These are phyloP conservation scores for Parnassius orleans DNA, from an alignment of 2,888 invertebrate species.

Conservation along the genomic window DNA sequence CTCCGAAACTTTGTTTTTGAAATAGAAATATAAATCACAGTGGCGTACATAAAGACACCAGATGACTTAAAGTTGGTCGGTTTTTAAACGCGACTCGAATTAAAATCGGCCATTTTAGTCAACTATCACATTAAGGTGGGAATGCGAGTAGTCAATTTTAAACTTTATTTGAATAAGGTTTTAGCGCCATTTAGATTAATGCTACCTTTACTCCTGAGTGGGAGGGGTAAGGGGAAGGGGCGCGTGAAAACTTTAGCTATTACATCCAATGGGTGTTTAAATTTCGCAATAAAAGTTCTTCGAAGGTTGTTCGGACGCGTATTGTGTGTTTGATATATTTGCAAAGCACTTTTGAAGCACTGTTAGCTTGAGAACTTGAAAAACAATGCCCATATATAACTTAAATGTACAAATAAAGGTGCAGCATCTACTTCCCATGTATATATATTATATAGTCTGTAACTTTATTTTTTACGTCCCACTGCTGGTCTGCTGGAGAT, in stretches of 20 bases:
- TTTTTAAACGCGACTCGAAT: slow-evolving; percentile 12
- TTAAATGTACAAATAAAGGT: too few relatives aligned
- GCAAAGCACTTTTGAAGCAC: slow-evolving; percentile 49
- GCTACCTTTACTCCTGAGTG: background rate
- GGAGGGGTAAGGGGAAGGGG: slow-evolving; percentile 10
- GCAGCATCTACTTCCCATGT: too few relatives aligned
- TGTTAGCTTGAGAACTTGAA: slow-evolving; percentile 39
- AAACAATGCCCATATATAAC: slow-evolving; percentile 2
- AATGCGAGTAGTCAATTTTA: background rate
- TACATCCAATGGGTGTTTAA: slow-evolving; percentile 64
- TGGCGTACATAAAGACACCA: slow-evolving; percentile 25
- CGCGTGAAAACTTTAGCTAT: slow-evolving; percentile 54
- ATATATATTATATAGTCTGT: too few relatives aligned
- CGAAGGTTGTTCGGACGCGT: slow-evolving; percentile 37
- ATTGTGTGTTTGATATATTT: slow-evolving; percentile 62
- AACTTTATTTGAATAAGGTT: slow-evolving; percentile 13
- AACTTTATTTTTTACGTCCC: too few relatives aligned
- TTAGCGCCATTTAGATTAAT: slow-evolving; percentile 10
- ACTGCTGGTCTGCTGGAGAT: too few relatives aligned
- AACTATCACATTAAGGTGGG: slow-evolving; percentile 1
- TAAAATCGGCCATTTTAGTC: slow-evolving; percentile 8
- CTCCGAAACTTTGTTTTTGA: background rate
- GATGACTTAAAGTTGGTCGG: slow-evolving; percentile 6
- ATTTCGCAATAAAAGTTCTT: slow-evolving; percentile 64
- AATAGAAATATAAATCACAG: slow-evolving; percentile 13